A percentile compares a stretch with the other conserved stretches of the same genome.
Conservation (phyloP, 2,113 vertebrate species). For the Tachysurus vachellii region DNA sequence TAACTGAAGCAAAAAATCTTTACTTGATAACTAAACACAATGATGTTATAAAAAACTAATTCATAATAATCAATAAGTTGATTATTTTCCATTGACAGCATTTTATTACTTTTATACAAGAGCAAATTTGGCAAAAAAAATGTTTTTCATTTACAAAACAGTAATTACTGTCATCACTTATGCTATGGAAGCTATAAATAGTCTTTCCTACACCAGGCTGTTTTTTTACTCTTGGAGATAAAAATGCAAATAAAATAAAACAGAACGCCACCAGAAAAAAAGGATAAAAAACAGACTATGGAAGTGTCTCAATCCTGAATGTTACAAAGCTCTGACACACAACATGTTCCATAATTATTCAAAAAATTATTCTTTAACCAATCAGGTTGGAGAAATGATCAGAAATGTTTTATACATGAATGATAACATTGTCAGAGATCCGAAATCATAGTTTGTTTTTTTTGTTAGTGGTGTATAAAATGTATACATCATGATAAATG, state of each 20-base stretch:
- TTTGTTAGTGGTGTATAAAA: neutral
- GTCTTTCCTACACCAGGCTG: neutral
- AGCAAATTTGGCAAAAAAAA: neutral
- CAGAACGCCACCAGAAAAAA: neutral
- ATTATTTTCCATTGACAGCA: neutral
- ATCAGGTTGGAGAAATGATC: neutral
- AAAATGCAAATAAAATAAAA: neutral
- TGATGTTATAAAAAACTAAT: neutral
- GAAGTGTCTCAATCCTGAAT: neutral
- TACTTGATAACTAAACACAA: neutral
- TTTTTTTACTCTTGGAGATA: neutral
- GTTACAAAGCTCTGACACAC: neutral
- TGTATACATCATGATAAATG: neutral
- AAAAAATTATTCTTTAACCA: neutral
- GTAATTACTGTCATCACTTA: neutral
- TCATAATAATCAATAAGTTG: neutral
- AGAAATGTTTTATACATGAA: neutral
- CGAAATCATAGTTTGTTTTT: neutral
- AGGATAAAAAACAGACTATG: neutral
- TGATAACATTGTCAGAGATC: slow-evolving; percentile 13
- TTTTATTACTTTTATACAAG: neutral
- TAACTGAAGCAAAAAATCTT: neutral
- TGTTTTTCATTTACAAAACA: neutral
- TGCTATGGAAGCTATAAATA: neutral
- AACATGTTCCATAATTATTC: neutral